Conservation (phyloP, 2,113 vertebrate species). For the Callopanchax toddi region DNA sequence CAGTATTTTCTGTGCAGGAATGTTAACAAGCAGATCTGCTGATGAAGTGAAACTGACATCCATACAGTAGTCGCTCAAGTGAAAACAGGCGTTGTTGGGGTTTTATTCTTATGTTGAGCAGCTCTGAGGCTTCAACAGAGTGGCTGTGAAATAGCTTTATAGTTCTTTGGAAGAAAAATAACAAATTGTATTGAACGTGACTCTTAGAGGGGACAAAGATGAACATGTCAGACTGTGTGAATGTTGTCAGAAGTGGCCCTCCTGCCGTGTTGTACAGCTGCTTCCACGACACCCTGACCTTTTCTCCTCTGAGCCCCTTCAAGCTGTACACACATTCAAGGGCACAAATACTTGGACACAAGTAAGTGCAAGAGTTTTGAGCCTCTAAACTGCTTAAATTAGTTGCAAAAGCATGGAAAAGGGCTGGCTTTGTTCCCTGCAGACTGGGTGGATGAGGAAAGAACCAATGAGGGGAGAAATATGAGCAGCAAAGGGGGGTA, state of each 20-base stretch:
- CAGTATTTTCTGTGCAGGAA: slow-evolving; percentile 30
- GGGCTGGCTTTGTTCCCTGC: slow-evolving; percentile 65
- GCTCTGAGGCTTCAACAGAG: no score
- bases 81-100: no score
- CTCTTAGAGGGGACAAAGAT: neutral
- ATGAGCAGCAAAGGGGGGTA: neutral
- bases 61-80: slow-evolving; percentile 20
- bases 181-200: no score
- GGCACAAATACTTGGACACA: neutral
- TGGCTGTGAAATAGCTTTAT: no score
- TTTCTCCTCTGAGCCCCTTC: neutral
- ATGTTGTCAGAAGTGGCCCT: slow-evolving; percentile 17
- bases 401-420: slow-evolving; percentile 45
- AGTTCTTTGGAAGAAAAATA: no score
- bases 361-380: slow-evolving; percentile 1
- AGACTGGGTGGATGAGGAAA: slow-evolving; percentile 20
- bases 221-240: neutral
- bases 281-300: slow-evolving; percentile 27
- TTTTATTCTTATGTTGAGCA: neutral
- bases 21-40: slow-evolving; percentile 53
- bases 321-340: slow-evolving; percentile 37
- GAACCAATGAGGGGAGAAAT: slow-evolving; percentile 50
- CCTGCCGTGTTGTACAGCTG: slow-evolving; percentile 56
- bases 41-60: slow-evolving; percentile 56
- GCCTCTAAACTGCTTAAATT: slow-evolving; percentile 53